Evolutionary conservation across 2,797 vertebrate species (phyloP), one percentile per base, ranked within the genome.

Genomic region (Acanthurus leucopareius): DNA sequence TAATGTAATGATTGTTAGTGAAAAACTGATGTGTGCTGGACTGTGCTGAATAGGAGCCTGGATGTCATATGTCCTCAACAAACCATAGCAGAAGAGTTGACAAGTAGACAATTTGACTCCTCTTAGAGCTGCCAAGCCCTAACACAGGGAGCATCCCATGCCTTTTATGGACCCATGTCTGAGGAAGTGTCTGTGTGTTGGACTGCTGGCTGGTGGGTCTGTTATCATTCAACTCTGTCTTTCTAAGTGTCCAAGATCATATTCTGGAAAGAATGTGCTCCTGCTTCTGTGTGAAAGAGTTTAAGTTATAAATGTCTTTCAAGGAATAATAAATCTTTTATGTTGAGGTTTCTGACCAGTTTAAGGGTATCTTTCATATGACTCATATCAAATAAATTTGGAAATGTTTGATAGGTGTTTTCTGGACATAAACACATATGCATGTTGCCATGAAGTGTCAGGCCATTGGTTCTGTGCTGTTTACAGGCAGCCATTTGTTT

Each of bases 141-240:
- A 77, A 88, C 81, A 80, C 72, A 48, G 68, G 56, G 80, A 80
- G 86, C 87, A 84, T 87, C 91, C 70, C 69, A 73, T 74, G 71
- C 94, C 94, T 94, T 94, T 94, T 94, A 94, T 87, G 94, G 94
- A 73, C 52, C 74, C 72, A 3, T 44, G 60, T 64, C 80, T 73
- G 40, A 71, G 61, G 19, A 65, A 70, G 52, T 69, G 58, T 86
- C 60, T 78, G 73, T 61, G 54, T 72, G 65, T 48, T 67, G 48
- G 48, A 57, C 57, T 35, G 62, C 68, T 66, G 75, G 69, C 80
- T 73, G 73, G 52, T 75, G 54, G 77, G 71, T 83, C 92, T 92
- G 89, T 80, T 77, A 82, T 88, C 44, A 32, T 80, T 93, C 91
- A 88, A 35, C 79, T 80, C 71, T 58, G 62, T 69, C 81, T 72